Percentiles rank a stretch among this genome's conserved stretches.
phyloP scores from a whole-genome alignment of 1,140 invertebrate species.

The Musca domestica region DNA sequence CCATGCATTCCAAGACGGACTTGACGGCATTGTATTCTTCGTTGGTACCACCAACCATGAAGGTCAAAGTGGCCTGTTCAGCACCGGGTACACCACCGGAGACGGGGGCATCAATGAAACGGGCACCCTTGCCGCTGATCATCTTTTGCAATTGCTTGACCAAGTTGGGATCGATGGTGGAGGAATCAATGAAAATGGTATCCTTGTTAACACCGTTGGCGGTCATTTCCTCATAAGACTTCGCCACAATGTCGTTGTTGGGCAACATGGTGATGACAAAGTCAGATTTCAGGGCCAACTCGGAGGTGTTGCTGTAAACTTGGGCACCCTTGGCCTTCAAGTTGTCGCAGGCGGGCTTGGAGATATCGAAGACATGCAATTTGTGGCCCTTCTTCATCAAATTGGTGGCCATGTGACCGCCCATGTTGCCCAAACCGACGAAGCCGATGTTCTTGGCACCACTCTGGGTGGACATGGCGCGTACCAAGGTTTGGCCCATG shows the following conservation, averaged over 20 bases:
- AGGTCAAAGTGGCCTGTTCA: slow-evolving; percentile 85
- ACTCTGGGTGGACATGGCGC: slow-evolving; percentile 48
- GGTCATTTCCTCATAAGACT: slow-evolving; percentile 59
- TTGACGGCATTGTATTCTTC: slow-evolving; percentile 70
- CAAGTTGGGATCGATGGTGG: slow-evolving; percentile 88
- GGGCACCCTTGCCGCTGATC: slow-evolving; percentile 65
- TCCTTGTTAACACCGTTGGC: slow-evolving; percentile 46
- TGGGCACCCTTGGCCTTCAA: slow-evolving; percentile 72
- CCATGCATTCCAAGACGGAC: slow-evolving; percentile 80
- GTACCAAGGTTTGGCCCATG: slow-evolving; percentile 43
- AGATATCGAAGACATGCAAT: slow-evolving; percentile 85
- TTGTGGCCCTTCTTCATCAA: slow-evolving; percentile 82
- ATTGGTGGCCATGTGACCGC: slow-evolving; percentile 89
- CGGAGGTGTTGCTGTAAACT: slow-evolving; percentile 67
- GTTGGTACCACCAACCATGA: slow-evolving; percentile 88
- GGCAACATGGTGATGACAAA: slow-evolving; percentile 93
- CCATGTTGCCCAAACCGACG: slow-evolving; percentile 95
- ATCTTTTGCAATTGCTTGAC: slow-evolving; percentile 66
- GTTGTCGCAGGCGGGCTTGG: slow-evolving; percentile 63
- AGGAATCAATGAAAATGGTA: slow-evolving; percentile 87
- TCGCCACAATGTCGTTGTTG: slow-evolving; percentile 70
- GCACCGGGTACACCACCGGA: slow-evolving; percentile 95
- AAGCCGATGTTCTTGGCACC: slow-evolving; percentile 72
- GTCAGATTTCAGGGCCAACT: slow-evolving; percentile 72
- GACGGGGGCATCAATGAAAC: slow-evolving; percentile 95